Evolutionary conservation across 2,797 vertebrate genomes (phyloP), one percentile per base, ranked within the genome.

Genomic region (Coendou prehensilis): DNA sequence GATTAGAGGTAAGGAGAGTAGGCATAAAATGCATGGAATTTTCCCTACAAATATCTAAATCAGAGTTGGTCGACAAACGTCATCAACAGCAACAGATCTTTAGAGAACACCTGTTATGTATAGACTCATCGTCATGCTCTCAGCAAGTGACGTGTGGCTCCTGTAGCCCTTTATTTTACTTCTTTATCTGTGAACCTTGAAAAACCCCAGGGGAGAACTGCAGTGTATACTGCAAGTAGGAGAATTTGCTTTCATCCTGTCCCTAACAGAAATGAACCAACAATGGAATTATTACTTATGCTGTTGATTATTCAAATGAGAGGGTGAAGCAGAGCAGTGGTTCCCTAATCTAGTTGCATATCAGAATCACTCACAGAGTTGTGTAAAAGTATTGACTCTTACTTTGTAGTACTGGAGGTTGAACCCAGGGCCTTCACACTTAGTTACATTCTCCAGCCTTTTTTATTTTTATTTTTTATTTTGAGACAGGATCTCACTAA

Each of bases 261-360:
- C n/a, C 41, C 33, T 88, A 54, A 33, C 23, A 94, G 59, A 95
- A 64, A 87, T 59, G 61, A 89, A 13, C 47, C 4, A 23, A 50
- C 56, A 96, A 41, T 85, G 41, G 22, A 94, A 89, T 95, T 63
- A 79, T 84, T 96, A 91, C n/a, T 94, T 94, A 87, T 52, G 18
- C 8, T 71, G 67, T 87, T 94, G 61, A 87, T 89, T 94, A 75
- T 75, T 95, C 71, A 78, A 88, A 87, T 89, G 45, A 97, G 47
- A 18, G 59, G 17, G 11, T 56, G 33, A 95, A 91, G n/a, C 37
- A 94, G 28, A 93, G 50, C 37, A 80, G 13, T 94, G 45, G 33
- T 92, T 94, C 37, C 81, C 52, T 83, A 94, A 87, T 17, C 33
- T 86, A 54, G 41, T 54, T 71, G 20, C 11, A 76, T 41, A 92